phyloP scores from a whole-genome alignment of 1,140 invertebrate species.

The Drosophila tani region DNA sequence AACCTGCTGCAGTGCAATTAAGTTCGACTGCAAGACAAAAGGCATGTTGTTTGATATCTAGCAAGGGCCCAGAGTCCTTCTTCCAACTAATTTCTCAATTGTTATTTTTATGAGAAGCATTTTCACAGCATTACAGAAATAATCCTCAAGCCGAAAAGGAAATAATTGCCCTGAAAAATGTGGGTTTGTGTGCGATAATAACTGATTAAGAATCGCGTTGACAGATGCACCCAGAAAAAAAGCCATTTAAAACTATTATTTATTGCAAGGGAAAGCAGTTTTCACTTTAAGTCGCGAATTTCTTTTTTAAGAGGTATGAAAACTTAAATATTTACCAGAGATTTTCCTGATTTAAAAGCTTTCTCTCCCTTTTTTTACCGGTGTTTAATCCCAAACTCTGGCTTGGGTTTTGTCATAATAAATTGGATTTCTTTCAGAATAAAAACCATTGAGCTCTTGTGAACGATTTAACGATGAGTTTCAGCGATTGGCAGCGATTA shows the following conservation, averaged over 20 bases:
- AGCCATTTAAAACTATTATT: too few species aligned
- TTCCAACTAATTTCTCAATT: constrained; percentile 63
- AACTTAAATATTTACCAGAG: accelerated
- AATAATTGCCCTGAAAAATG: constrained; percentile 38
- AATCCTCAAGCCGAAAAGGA: constrained; percentile 26
- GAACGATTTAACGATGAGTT: background rate
- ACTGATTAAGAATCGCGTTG: constrained; percentile 69
- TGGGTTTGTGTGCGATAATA: constrained; percentile 51
- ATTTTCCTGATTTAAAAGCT: too few species aligned
- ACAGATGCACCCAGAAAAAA: constrained; percentile 32
- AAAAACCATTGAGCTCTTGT: constrained; percentile 2
- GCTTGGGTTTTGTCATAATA: constrained; percentile 31
- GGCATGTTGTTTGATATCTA: constrained; percentile 80
- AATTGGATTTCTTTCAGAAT: constrained; percentile 26
- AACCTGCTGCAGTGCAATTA: constrained; percentile 58
- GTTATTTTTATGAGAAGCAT: constrained; percentile 66
- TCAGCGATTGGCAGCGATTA: constrained; percentile 16
- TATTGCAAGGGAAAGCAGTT: too few species aligned
- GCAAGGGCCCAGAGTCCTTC: constrained; percentile 5
- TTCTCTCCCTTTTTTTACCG: background rate
- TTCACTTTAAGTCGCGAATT: too few species aligned
- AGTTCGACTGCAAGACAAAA: constrained; percentile 81
- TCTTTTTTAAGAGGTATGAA: background rate
- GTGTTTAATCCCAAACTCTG: constrained; percentile 23
- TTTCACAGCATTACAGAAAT: constrained; percentile 68